A percentile compares a stretch with the other conserved stretches of the same genome.
Conservation (phyloP, 2,888 invertebrate genomes). For the Timema cristinae region DNA sequence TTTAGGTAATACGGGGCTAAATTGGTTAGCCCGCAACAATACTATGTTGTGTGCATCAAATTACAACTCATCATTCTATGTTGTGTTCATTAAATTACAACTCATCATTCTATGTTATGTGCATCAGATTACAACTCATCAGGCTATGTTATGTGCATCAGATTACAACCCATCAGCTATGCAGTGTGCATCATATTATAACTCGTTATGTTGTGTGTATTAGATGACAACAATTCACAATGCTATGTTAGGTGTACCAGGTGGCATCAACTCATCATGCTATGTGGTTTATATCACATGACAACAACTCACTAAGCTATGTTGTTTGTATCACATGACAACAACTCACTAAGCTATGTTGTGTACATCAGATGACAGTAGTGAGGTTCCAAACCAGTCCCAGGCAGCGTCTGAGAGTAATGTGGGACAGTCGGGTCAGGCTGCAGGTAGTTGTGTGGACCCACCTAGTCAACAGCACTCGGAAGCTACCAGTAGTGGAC, state of each 20-base stretch:
- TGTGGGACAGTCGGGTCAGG: conserved; percentile 32
- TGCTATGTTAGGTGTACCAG: too few relatives aligned
- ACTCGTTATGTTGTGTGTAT: conserved; percentile 30
- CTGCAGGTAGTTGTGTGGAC: conserved; percentile 20
- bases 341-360: background rate
- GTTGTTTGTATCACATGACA: too few relatives aligned
- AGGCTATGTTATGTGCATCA: too few relatives aligned
- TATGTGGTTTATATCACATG: conserved; percentile 45
- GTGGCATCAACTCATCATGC: too few relatives aligned
- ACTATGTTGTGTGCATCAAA: too few relatives aligned
- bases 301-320: conserved; percentile 39
- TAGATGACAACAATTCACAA: too few relatives aligned
- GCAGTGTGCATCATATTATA: conserved; percentile 49
- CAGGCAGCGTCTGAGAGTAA: conserved; percentile 31
- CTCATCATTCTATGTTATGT: background rate
- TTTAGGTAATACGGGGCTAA: too few relatives aligned
- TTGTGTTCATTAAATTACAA: too few relatives aligned
- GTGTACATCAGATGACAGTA: conserved; percentile 52
- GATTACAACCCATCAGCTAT: too few relatives aligned
- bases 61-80: too few relatives aligned
- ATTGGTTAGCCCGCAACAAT: too few relatives aligned
- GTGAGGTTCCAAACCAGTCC: conserved; percentile 60
- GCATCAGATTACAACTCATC: conserved; percentile 51
- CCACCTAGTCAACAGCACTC: conserved; percentile 30
- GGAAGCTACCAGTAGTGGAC: conserved; percentile 25